A percentile compares a stretch with the other conserved stretches of the same genome.
Conservation (phyloP, 2,797 vertebrate species). For the Gorsachius magnificus region DNA sequence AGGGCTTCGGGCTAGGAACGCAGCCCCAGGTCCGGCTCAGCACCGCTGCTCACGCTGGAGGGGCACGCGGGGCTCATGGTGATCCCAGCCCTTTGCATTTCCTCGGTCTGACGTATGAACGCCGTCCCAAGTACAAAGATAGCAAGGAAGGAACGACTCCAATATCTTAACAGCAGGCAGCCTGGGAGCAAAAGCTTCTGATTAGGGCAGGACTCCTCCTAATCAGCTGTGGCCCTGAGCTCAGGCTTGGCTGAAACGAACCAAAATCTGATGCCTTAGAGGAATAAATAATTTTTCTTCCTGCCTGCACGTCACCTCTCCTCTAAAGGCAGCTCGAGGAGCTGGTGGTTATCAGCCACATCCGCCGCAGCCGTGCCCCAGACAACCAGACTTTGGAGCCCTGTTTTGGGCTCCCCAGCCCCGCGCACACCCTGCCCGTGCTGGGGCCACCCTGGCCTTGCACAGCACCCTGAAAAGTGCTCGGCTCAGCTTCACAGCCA, state of each 20-base stretch:
- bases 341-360: neutral
- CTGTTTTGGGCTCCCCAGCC: neutral
- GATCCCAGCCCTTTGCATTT: neutral
- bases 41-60: neutral
- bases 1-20: neutral
- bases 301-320: neutral
- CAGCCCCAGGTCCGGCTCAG: neutral
- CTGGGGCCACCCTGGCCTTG: accelerated
- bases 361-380: accelerated
- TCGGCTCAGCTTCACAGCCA: neutral
- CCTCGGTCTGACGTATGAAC: accelerated
- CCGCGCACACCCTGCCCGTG: accelerated
- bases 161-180: neutral
- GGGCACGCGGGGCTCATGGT: neutral
- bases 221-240: accelerated
- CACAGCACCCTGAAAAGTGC: accelerated
- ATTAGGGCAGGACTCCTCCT: neutral
- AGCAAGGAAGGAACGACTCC: neutral
- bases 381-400: neutral
- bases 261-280: neutral
- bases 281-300: neutral
- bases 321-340: neutral
- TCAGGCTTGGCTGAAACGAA: neutral
- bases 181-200: neutral
- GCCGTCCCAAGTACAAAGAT: neutral